phyloP scores from a whole-genome alignment of 2,797 vertebrate species.

The Ciconia nigra region DNA sequence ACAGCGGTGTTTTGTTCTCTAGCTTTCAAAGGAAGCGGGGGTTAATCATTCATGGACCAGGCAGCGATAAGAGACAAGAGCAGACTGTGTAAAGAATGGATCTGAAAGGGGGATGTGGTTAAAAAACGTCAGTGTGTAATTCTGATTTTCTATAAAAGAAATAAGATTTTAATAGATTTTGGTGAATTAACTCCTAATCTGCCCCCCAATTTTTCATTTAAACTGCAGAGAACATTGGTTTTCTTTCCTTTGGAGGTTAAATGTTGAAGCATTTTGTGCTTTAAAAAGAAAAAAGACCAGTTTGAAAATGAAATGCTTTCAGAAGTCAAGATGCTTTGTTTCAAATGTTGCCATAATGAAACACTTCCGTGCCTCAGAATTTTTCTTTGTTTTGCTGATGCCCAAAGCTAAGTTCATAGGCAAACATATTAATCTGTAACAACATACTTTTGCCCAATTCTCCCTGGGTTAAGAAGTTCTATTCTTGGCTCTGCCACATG shows the following conservation, averaged over 20 bases:
- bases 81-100: not conserved
- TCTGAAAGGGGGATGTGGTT: not conserved
- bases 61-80: not conserved
- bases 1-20: not conserved
- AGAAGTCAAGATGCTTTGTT: not conserved
- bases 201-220: not conserved
- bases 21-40: not conserved
- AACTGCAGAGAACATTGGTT: rapidly evolving
- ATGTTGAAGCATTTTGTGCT: not conserved
- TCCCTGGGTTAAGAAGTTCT: not conserved
- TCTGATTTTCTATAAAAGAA: not conserved
- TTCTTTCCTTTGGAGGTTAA: not conserved
- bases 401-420: not conserved
- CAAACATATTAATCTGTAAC: not conserved
- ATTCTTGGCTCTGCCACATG: not conserved
- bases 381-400: not conserved
- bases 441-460: not conserved
- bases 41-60: not conserved
- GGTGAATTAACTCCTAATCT: not conserved
- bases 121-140: not conserved
- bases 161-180: not conserved
- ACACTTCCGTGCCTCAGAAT: not conserved
- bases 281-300: not conserved
- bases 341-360: not conserved
- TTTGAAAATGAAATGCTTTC: not conserved